These are phyloP conservation scores for Manduca sexta DNA, from an alignment of 1,140 invertebrate species.

Conservation along the genomic window DNA sequence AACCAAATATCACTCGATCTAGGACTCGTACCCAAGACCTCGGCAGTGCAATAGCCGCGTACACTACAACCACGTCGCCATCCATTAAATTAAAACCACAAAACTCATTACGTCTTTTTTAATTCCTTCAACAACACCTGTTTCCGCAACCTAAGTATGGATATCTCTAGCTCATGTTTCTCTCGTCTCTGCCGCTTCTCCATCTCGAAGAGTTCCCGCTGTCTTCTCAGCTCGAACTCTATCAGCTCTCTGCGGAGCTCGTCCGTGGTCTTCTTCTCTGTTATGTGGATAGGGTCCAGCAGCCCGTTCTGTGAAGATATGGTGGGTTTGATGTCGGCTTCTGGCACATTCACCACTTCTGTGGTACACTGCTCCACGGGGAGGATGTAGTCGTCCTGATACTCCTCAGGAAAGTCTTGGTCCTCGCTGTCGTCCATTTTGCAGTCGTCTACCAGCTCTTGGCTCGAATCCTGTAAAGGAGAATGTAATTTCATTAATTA, in stretches of 20 bases:
- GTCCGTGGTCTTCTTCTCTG: not conserved
- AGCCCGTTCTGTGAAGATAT: constrained; percentile 1
- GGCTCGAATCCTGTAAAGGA: not conserved
- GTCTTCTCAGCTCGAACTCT: constrained; percentile 10
- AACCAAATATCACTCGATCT: no score
- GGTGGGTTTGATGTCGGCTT: constrained; percentile 4
- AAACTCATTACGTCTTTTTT: constrained; percentile 1
- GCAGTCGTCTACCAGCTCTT: not conserved
- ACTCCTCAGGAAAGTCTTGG: not conserved
- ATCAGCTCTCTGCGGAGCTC: constrained; percentile 10
- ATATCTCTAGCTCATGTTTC: constrained; percentile 12
- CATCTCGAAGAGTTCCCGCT: constrained; percentile 12
- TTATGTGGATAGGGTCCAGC: constrained; percentile 5
- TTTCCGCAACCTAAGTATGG: constrained; percentile 9
- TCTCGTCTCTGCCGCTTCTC: constrained; percentile 10
- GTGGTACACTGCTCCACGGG: not conserved
- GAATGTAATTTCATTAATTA: not conserved
- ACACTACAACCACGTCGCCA: no score
- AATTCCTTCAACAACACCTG: constrained; percentile 8
- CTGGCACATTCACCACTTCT: not conserved
- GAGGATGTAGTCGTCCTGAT: not conserved
- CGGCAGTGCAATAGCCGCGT: no score
- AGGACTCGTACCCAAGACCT: no score
- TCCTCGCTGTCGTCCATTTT: constrained; percentile 5
- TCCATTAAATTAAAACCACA: no score